Evolutionary conservation across 2,888 invertebrate species (phyloP), one percentile per base, ranked within the genome.

Genomic region (Noctua fimbriata): DNA sequence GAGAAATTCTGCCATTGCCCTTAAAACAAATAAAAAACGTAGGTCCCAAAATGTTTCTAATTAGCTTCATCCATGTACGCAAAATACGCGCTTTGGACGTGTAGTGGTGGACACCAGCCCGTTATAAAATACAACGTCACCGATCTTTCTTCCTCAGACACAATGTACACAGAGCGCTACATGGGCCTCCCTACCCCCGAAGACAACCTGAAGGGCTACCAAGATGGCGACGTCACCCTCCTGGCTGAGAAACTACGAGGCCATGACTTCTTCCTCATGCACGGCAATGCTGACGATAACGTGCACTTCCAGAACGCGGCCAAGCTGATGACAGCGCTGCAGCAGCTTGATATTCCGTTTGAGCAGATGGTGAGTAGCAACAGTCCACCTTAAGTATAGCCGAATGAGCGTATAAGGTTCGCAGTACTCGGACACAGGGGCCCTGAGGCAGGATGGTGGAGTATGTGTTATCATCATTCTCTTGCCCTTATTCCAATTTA

Each of bases 81-180:
- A 28, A 60, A 58, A n/a, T n/a, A 10, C 24, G 55, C 55, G 24
- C 55, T n/a, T 58, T n/a, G 24, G 12, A n/a, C 55, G 3, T 24
- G 12, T 3, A 55, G 55, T 55, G 10, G n/a, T 12, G 4, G 5
- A 14, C 28, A 60, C 60, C 16, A 60, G 21, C 36, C 24, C 18
- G 44, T 44, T 5, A 24, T 24, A 41, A 76, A n/a, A 55, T 55
- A 58, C 14, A 60, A 24, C 28, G 52, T 52, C 2, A 49, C 24
- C 24, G 1, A 44, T 14, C 1, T 82, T 2, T 78, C 44, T 69
- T 47, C 44, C 60, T 0, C 90, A 99, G 99, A 99, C 93, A 98
- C 99, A 0, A 98, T 99, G 91, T 99, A 99, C 94, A 99, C 99
- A 0, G 99, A 99, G 93, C 97, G 99, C 18, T 99, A 98, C 94